Evolutionary conservation across 2,888 invertebrate species (phyloP), one percentile per base, ranked within the genome.

Genomic region (Sarcophaga carnaria): DNA sequence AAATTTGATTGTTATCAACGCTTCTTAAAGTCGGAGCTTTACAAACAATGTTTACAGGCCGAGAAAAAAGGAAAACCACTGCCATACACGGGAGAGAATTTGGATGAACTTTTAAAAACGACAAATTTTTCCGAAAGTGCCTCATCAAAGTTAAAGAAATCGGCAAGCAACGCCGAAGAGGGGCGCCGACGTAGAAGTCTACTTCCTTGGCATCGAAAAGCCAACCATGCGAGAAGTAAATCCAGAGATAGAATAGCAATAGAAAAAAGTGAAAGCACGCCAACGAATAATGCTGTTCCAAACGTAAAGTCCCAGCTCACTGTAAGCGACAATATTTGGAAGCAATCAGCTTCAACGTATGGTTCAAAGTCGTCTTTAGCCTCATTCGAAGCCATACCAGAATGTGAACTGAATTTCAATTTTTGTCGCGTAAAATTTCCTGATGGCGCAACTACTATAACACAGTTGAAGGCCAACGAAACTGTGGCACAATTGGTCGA

Each of bases 1-100:
- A 99, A 99, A 94, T 99, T 99, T 93, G 99, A 99, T 94, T 98
- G 98, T 94, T 99, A 99, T 94, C 97, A 98, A 78, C 96, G 99
- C 80, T 97, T 97, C 93, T 94, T 96, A 91, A 95, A 97, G 91
- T 98, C 98, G 0, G 96, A 96, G 85, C 94, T 98, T 85, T 99
- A 98, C 94, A 97, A 97, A 90, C 96, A 96, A 90, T 97, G 97
- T 92, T 94, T 96, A 85, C 95, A 96, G 92, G 96, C 95, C 0
- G 96, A 96, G 88, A 94, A 95, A 83, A 94, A 95, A 82, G 95
- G 95, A 0, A 94, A 94, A 90, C 94, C 95, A 20, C 92, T 95
- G 83, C 95, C 95, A 0, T 95, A 94, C 91, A 93, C 94, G 14
- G 94, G 93, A 0, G 93, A 93, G 77, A 92, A 93, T 86, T 89